A percentile compares a stretch with the other conserved stretches of the same genome.
Conservation (phyloP, 2,797 vertebrate genomes). For the Diplodus puntazzo region DNA sequence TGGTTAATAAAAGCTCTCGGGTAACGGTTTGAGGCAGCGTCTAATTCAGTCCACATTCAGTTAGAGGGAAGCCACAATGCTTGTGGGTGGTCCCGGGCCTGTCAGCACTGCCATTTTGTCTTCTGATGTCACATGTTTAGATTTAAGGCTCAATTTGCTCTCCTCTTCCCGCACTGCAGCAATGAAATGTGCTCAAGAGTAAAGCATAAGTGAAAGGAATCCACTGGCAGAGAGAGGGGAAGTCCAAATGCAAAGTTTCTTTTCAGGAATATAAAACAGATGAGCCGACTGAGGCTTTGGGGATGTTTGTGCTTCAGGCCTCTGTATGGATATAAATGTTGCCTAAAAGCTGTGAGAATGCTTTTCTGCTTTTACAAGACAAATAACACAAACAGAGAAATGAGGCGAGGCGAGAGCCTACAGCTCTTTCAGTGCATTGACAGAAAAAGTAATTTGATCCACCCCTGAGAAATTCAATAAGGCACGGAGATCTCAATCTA, state of each 20-base stretch:
- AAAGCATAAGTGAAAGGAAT: conserved; percentile 60
- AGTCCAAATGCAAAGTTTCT: conserved; percentile 43
- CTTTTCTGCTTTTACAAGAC: conserved; percentile 53
- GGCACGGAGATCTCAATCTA: conserved; percentile 70
- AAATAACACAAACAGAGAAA: conserved; percentile 55
- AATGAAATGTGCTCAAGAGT: conserved; percentile 53
- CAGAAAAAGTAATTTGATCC: conserved; percentile 73
- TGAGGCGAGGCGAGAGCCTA: conserved; percentile 39
- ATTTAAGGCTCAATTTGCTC: conserved; percentile 77
- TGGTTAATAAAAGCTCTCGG: conserved; percentile 66
- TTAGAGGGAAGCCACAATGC: conserved; percentile 64
- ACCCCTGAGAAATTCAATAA: conserved; percentile 75
- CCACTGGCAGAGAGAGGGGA: conserved; percentile 31
- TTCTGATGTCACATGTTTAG: conserved; percentile 80
- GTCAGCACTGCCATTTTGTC: conserved; percentile 71
- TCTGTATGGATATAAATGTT: conserved; percentile 26
- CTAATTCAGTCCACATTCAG: conserved; percentile 75
- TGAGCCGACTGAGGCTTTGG: conserved; percentile 40
- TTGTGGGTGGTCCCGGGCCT: conserved; percentile 70
- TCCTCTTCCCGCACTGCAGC: conserved; percentile 47
- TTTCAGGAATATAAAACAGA: conserved; percentile 54
- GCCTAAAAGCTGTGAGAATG: conserved; percentile 40
- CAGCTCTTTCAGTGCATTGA: conserved; percentile 55
- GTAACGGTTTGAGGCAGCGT: conserved; percentile 54
- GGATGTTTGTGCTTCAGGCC: conserved; percentile 44